Evolutionary conservation across 2,888 invertebrate genomes (phyloP).

Genomic region (Drosophila algonquin): DNA sequence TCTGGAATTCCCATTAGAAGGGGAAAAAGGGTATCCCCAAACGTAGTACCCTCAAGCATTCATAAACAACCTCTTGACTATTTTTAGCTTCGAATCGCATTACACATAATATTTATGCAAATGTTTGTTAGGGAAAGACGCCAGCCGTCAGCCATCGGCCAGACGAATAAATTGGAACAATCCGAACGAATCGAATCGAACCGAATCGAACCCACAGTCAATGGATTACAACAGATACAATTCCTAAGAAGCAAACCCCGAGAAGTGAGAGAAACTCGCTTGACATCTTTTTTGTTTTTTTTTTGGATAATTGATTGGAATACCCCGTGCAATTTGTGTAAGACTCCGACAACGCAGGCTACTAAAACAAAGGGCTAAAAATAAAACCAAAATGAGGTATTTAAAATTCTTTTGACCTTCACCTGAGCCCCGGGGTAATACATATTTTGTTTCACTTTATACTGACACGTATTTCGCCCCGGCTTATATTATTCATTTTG

Average conservation of each 20-base stretch:
- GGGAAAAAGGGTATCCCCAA: background rate
- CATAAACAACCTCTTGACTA: background rate
- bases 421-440: slow-evolving; percentile 25
- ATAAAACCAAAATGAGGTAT: slow-evolving; percentile 50
- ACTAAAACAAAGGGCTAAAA: slow-evolving; percentile 55
- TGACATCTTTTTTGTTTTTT: slow-evolving; percentile 15
- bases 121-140: slow-evolving; percentile 9
- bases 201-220: slow-evolving; percentile 8
- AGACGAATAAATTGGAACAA: background rate
- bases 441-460: slow-evolving; percentile 22
- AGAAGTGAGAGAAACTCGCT: slow-evolving; percentile 10
- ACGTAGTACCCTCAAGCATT: background rate
- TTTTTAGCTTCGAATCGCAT: slow-evolving; percentile 19
- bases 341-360: slow-evolving; percentile 22
- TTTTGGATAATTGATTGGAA: slow-evolving; percentile 34
- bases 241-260: slow-evolving; percentile 4
- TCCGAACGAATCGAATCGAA: slow-evolving; percentile 9
- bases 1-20: background rate
- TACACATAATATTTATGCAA: slow-evolving; percentile 1
- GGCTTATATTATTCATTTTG: slow-evolving; percentile 16
- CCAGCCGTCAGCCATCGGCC: background rate
- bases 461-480: slow-evolving; percentile 39
- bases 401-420: slow-evolving; percentile 67
- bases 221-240: slow-evolving; percentile 7
- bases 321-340: slow-evolving; percentile 15